Evolutionary conservation across 2,888 invertebrate genomes (phyloP), one percentile per base, ranked within the genome.

Genomic region (Andrena bicolor): DNA sequence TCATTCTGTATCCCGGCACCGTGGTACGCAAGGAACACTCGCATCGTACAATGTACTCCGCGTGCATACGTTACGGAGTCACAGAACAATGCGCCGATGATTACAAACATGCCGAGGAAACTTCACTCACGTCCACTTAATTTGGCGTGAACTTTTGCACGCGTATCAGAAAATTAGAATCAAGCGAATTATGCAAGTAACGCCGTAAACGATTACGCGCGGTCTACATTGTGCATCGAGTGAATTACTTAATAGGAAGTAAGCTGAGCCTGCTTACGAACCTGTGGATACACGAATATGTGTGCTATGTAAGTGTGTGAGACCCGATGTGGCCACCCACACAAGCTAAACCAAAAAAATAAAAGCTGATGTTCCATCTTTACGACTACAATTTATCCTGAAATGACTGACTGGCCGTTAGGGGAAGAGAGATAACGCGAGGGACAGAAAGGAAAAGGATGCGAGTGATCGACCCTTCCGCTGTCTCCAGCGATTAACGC

Each of bases 381-480:
- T 86, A 86, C 90, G 89, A 86, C 91, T 90, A 91, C 91, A 91
- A 92, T 91, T 91, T 91, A 91, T 90, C 89, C 87, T 71, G 88
- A 86, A 90, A 90, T 90, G 90, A 91, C 90, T 89, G 90, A 90
- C 91, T 89, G 89, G 85, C 88, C 89, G 89, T 90, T 89, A 89
- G 86, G 87, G 86, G 49, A 28, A 69, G 71, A 4, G 69, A 58
- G 74, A 71, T 41, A 70, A 41, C 51, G 41, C 13, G 64, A 49
- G 51, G 20, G 61, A 77, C 20, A 28, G 6, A 51, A n/a, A 68
- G 53, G 30, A 30, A 73, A 51, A 65, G 68, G 51, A 56, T 72
- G 32, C 35, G 73, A 58, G 73, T n/a, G 80, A 80, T 78, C 75
- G 72, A 76, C 73, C 63, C 78, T 79, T 64, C 79, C 82, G 71